Base-by-base conservation (phyloP, 2,113 vertebrate species). In the Thinocorus orbignyianus region DNA sequence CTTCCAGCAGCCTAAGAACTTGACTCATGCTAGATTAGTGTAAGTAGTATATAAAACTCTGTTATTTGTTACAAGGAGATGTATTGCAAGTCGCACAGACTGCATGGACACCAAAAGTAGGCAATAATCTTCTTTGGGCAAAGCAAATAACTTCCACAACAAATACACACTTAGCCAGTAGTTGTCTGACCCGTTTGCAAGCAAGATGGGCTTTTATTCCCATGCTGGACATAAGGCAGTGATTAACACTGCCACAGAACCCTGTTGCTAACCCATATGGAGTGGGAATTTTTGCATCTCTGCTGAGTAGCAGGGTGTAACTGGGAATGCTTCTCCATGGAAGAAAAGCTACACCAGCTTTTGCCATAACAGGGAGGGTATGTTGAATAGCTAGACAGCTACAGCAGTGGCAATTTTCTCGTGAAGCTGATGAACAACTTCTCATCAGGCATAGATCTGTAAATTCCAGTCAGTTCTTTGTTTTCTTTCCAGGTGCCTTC, bases 91-190 rank as follows among this genome's bases (percentile, higher is more conserved):
- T 10, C 23, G 37, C 26, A 26, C 24, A 26, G 58, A 37, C 48
- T 11, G 6, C 42, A 37, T 0, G 4, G 6, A 51, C 57, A 76
- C 19, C 0, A 4, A 35, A 17, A 80, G 4, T 3, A 2, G n/a
- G 15, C 58, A 65, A 44, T 52, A 6, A 16, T 19, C 15, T n/a
- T 72, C 60, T 58, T 5, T 46, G 33, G 55, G 39, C 62, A 69
- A 58, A n/a, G 13, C 69, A 52, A 28, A 9, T 15, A n/a, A 4
- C 37, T 52, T 10, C 58, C 0, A 0, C 37, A 48, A 25, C 77
- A 89, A 49, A 65, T 2, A 9, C 23, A 17, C 33, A 1, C 7
- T 7, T 35, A 48, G 30, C 30, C 18, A n/a, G 49, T 15, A 35
- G 35, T 7, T 66, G 17, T 8, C 46, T 20, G 31, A 58, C 42